These are phyloP conservation scores for Kryphioiulus occultus DNA, from an alignment of 2,888 invertebrate genomes.

Conservation along the genomic window DNA sequence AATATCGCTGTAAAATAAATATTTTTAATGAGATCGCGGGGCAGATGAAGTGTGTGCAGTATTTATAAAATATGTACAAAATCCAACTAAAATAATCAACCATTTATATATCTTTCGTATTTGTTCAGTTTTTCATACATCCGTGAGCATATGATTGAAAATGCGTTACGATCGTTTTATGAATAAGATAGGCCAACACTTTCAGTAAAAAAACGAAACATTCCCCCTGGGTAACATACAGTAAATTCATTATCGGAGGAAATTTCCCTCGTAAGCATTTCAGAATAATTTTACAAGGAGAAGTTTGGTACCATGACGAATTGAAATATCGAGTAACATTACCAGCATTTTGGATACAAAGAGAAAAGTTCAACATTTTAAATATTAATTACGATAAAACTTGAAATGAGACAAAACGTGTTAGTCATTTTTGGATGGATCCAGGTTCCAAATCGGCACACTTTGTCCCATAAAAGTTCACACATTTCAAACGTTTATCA, in stretches of 20 bases:
- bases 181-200: background rate
- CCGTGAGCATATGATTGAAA: background rate
- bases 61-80: background rate
- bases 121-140: constrained; percentile 20
- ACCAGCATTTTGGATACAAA: background rate
- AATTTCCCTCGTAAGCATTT: background rate
- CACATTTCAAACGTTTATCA: background rate
- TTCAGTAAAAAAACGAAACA: background rate
- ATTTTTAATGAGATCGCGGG: background rate
- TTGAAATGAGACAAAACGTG: background rate
- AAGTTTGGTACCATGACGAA: background rate
- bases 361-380: background rate
- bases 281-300: background rate
- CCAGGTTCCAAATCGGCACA: background rate
- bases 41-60: background rate
- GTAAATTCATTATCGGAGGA: background rate
- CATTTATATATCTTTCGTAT: constrained; percentile 16
- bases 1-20: background rate
- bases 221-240: background rate
- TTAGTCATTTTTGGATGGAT: too few species aligned
- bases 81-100: constrained; percentile 13
- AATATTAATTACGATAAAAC: background rate
- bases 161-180: background rate
- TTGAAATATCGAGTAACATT: background rate
- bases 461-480: background rate